Evolutionary conservation across 2,797 vertebrate species (phyloP), one percentile per base, ranked within the genome.

Genomic region (Enteromius afrohamiltoni): DNA sequence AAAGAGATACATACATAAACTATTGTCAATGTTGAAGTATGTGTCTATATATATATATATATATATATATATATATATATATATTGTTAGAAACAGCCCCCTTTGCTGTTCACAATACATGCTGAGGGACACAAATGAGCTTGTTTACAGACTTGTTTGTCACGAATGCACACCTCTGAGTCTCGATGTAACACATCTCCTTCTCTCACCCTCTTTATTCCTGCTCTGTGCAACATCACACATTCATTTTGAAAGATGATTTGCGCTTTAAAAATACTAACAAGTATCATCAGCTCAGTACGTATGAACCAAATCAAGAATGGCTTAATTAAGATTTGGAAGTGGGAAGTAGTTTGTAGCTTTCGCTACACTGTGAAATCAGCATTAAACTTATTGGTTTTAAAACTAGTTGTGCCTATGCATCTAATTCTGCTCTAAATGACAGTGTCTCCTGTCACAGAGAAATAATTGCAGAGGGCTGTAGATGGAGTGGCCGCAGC

Each of bases 391-490:
- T 34, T 83, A 84, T 71, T 67, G 14, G 10, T 65, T 73, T 76
- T 80, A 68, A 86, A 79, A 79, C 82, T 42, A 82, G 85, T 83
- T 80, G 76, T 86, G 84, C 83, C 80, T 79, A 82, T 83, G 77
- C 85, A 73, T 88, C 76, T 80, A 69, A 86, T 84, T 85, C 76
- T 26, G 83, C 83, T 65, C 62, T 80, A 83, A 89, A 86, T 83
- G 86, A 64, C 84, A 80, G 82, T 60, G 80, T 86, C 83, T 78
- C 87, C 70, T 82, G 88, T 73, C 86, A 85, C 49, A 55, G 77
- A 86, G 65, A 88, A 87, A 87, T 86, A 88, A 88, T 78, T 85
- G 86, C 81, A 78, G 69, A 82, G 73, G 77, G 85, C 87, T 84
- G 81, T 17, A 34, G 64, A 84, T 71, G 51, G 47, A 87, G 82